These are phyloP conservation scores for Microcebus jonahi DNA, from an alignment of 2,113 vertebrate species.

Conservation along the genomic window DNA sequence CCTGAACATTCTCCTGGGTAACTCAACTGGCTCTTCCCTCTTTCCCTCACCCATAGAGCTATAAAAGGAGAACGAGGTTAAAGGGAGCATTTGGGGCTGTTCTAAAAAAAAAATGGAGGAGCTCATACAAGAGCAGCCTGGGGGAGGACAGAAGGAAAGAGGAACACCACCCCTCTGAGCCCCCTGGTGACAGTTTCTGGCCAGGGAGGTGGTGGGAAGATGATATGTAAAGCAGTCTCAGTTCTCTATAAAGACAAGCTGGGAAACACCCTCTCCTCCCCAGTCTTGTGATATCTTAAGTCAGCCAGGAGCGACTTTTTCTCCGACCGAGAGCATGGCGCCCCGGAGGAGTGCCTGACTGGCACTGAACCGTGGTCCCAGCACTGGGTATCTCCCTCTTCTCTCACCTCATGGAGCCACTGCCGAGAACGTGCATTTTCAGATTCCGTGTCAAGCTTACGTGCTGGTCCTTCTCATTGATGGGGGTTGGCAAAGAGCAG, in stretches of 20 bases:
- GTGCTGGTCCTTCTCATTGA: neutral
- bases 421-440: neutral
- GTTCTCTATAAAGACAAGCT: conserved; percentile 25
- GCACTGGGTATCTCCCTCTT: neutral
- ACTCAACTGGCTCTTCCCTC: neutral
- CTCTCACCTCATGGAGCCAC: neutral
- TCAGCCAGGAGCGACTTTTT: neutral
- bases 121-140: neutral
- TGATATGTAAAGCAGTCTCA: conserved; percentile 42
- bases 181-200: neutral
- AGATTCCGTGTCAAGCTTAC: neutral
- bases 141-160: neutral
- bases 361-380: rapidly evolving
- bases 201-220: neutral
- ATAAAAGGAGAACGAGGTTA: neutral
- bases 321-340: neutral
- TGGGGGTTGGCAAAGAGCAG: neutral
- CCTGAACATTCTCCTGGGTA: neutral
- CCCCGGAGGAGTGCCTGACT: neutral
- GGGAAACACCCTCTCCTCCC: conserved; percentile 37
- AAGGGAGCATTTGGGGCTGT: neutral
- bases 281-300: neutral
- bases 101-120: neutral
- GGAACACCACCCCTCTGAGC: neutral
- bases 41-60: neutral